phyloP scores from a whole-genome alignment of 2,113 vertebrate species.

The Oceanites oceanicus region DNA sequence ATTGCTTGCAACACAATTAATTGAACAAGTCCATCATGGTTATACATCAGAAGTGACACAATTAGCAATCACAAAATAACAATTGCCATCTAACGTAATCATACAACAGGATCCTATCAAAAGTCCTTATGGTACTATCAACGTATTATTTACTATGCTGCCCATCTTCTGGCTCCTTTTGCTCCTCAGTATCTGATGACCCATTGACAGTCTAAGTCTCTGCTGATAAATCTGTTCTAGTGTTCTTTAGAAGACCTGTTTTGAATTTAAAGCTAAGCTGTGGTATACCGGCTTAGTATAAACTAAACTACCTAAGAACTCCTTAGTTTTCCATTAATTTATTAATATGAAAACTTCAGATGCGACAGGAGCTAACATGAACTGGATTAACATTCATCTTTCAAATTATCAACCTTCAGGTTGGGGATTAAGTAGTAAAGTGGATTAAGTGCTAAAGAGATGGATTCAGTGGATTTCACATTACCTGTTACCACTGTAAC shows the following conservation, averaged over 20 bases:
- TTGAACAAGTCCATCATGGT: background rate
- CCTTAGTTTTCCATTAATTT: background rate
- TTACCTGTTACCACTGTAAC: background rate
- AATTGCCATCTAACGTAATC: background rate
- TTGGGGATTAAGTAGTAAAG: background rate
- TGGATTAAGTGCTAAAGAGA: background rate
- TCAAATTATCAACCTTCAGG: background rate
- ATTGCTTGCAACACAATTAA: background rate
- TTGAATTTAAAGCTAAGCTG: background rate
- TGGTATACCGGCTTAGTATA: background rate
- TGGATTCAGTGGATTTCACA: background rate
- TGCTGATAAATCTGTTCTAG: background rate
- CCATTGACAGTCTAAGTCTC: background rate
- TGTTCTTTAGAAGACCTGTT: background rate
- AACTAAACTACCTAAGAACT: background rate
- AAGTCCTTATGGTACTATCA: background rate
- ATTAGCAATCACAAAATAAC: background rate
- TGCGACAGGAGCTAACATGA: background rate
- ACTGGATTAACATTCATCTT: background rate
- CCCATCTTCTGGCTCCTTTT: background rate
- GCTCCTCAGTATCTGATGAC: background rate
- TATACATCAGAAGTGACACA: accelerated
- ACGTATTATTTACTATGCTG: background rate
- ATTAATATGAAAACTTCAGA: background rate
- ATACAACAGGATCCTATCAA: background rate